A percentile compares a stretch with the other conserved stretches of the same genome.
Conservation (phyloP, 2,113 vertebrate species). For the Callospermophilus lateralis region DNA sequence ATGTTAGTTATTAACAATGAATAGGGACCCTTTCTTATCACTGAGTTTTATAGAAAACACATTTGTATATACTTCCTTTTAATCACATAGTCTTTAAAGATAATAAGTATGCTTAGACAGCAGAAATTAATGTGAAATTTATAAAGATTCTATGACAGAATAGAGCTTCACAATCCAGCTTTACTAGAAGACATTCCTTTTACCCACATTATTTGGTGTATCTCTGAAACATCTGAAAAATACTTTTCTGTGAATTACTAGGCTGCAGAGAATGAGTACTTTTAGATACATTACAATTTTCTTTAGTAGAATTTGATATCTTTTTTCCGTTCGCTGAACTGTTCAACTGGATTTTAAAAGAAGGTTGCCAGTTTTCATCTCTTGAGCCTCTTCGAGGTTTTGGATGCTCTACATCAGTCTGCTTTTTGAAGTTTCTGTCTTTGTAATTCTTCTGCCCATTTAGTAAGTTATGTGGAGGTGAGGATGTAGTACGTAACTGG, state of each 20-base stretch:
- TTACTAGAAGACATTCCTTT: slow-evolving; percentile 44
- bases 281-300: slow-evolving; percentile 74
- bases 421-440: slow-evolving; percentile 29
- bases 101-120: background rate
- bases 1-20: background rate
- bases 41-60: slow-evolving; percentile 1
- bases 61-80: background rate
- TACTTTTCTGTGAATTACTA: slow-evolving; percentile 87
- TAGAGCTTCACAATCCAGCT: background rate
- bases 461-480: slow-evolving; percentile 40
- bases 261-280: slow-evolving; percentile 75
- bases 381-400: slow-evolving; percentile 70
- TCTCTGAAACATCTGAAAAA: slow-evolving; percentile 89
- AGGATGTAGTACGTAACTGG: slow-evolving; percentile 85
- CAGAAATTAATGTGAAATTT: background rate
- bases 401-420: slow-evolving; percentile 40
- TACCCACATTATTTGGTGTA: slow-evolving; percentile 78
- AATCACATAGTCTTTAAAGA: background rate
- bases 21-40: background rate
- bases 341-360: slow-evolving; percentile 74
- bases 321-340: slow-evolving; percentile 74
- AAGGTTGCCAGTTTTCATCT: slow-evolving; percentile 84
- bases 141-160: background rate
- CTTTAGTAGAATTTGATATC: slow-evolving; percentile 81
- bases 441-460: slow-evolving; percentile 60